Base-by-base conservation (phyloP, 1,140 invertebrate species). In the Drosophila melanogaster region DNA sequence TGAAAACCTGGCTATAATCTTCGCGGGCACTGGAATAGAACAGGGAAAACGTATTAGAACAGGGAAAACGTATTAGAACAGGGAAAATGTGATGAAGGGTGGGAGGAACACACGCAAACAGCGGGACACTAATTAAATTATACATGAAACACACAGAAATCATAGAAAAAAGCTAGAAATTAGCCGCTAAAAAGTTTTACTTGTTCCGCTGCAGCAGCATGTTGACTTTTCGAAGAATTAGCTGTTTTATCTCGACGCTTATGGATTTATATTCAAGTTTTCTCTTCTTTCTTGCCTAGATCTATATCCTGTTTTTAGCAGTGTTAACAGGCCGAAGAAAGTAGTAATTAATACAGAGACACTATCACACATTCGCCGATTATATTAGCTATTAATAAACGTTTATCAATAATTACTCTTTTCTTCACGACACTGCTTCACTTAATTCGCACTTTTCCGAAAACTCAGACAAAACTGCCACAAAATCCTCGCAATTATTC, bases 191-290 rank as follows among this genome's bases (percentile, higher is more conserved):
- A 15, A 59, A 40, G 26, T 67, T 89, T 91, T 91, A 91, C 89
- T 91, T 91, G 84, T 91, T 91, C 75, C 89, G 71, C 75, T 91
- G 90, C 58, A 91, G 89, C 67, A 91, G 70, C 89, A 91, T 91
- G 62, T 69, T 60, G 75, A 55, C 70, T 61, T 62, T 30, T 66
- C 38, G 19, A 17, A 19, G 53, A 38, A 51, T 54, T 47, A 24
- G 40, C 66, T 22, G 19, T 22, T 40, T n/a, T 38, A 24, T 10
- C 33, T 35, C 10, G n/a, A 8, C 37, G 24, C 4, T 46, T 46
- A 46, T 54, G 19, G 22, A 12, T 66, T 69, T 55, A 8, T 30
- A 37, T 37, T 35, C 6, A 61, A 41, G 19, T 44, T 64, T 24
- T 15, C 17, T 22, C 33, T 22, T 55, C 41, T 51, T 33, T 24